A percentile compares a stretch with the other conserved stretches of the same genome.
Conservation (phyloP, 2,113 vertebrate species). For the Pelecanoides urinatrix region DNA sequence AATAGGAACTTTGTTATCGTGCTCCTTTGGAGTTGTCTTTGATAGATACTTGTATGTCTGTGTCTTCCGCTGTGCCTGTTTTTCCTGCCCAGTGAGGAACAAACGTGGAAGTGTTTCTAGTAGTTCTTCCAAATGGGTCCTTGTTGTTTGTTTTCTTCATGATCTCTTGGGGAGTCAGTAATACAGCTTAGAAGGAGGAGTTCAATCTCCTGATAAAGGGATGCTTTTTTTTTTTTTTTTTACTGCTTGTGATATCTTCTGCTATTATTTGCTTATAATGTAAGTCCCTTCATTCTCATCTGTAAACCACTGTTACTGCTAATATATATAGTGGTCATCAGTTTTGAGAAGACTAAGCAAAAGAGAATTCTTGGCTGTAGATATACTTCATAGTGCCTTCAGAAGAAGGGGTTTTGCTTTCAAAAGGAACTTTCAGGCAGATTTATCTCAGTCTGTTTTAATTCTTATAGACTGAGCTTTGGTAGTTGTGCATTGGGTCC, state of each 20-base stretch:
- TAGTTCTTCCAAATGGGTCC: background rate
- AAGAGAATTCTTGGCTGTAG: background rate
- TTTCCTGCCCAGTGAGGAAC: background rate
- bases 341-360: background rate
- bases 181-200: background rate
- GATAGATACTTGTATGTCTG: background rate
- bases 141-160: background rate
- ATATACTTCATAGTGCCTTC: background rate
- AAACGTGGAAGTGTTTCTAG: background rate
- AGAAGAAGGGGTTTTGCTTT: background rate
- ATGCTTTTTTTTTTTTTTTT: background rate
- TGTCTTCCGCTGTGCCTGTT: background rate
- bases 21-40: background rate
- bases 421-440: background rate
- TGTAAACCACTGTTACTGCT: background rate
- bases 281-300: background rate
- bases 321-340: background rate
- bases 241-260: background rate
- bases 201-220: background rate
- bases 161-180: background rate
- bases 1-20: background rate
- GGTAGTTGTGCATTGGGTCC: background rate
- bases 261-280: background rate
- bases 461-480: background rate
- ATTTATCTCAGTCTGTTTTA: background rate